These are phyloP conservation scores for Drosophila nannoptera DNA, from an alignment of 1,140 invertebrate genomes.

Conservation along the genomic window DNA sequence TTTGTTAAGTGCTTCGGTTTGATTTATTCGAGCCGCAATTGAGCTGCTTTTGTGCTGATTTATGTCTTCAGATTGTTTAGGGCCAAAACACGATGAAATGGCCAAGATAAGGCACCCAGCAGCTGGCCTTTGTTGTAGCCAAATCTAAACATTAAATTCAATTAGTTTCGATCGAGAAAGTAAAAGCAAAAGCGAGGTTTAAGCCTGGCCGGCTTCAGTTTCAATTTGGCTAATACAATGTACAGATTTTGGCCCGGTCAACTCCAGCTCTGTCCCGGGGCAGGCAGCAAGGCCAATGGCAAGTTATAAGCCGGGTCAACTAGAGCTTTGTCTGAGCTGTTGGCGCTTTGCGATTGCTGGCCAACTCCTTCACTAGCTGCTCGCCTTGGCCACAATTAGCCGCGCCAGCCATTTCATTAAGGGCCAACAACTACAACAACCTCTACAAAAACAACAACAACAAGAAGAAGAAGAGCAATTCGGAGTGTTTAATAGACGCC, in stretches of 20 bases:
- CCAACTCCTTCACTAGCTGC: too few relatives aligned
- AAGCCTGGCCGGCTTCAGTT: too few relatives aligned
- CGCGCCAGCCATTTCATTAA: conserved; percentile 11
- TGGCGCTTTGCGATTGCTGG: too few relatives aligned
- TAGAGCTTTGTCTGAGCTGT: too few relatives aligned
- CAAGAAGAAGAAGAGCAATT: conserved; percentile 20
- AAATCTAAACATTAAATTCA: neutral
- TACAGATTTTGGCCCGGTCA: too few relatives aligned
- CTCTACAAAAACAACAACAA: too few relatives aligned
- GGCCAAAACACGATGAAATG: conserved; percentile 22
- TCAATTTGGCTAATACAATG: too few relatives aligned
- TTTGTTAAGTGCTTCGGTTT: conserved; percentile 17
- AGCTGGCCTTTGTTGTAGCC: neutral
- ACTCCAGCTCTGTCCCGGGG: too few relatives aligned
- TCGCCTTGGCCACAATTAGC: neutral
- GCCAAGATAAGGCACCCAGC: conserved; percentile 6
- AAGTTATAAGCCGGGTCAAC: too few relatives aligned
- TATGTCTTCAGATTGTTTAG: conserved; percentile 40
- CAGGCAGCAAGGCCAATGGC: too few relatives aligned
- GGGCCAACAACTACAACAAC: neutral
- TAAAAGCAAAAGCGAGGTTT: too few relatives aligned
- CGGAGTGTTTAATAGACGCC: conserved; percentile 66
- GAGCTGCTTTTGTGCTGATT: conserved; percentile 49
- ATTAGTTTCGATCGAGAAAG: neutral
- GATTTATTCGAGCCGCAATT: conserved; percentile 11